Evolutionary conservation across 2,113 vertebrate genomes (phyloP).

Genomic region (Sylvilagus bachmani): DNA sequence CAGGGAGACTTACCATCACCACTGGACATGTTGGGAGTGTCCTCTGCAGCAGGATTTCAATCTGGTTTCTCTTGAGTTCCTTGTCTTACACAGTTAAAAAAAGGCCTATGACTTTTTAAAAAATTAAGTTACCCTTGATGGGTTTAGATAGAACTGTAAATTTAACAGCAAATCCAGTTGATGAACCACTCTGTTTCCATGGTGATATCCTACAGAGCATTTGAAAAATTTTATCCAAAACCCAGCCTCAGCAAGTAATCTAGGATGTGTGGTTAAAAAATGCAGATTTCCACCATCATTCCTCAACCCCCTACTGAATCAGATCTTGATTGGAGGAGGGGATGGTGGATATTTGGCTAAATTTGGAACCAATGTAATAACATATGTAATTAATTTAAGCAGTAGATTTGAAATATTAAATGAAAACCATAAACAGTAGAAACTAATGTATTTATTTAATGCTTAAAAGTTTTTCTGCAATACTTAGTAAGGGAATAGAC

Average conservation of each 20-base stretch:
- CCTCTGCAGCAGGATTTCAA: not conserved
- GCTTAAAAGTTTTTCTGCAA: not conserved
- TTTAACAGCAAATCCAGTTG: not conserved
- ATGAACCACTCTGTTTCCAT: not conserved
- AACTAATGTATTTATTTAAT: slow-evolving; percentile 37
- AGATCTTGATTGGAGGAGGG: not conserved
- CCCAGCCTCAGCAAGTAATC: not conserved
- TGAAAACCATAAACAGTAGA: not conserved
- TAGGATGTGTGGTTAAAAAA: not conserved
- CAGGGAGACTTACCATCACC: not conserved
- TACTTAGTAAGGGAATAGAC: not conserved
- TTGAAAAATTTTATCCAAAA: slow-evolving; percentile 37
- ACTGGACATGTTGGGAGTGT: not conserved
- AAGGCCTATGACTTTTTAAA: not conserved
- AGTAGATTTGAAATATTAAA: not conserved
- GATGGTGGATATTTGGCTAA: not conserved
- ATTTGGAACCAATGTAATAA: not conserved
- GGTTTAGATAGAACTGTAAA: not conserved
- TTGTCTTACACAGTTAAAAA: not conserved
- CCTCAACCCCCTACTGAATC: not conserved
- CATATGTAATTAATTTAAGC: not conserved
- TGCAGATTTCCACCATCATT: not conserved
- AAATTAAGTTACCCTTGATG: not conserved
- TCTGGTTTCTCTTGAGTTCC: not conserved
- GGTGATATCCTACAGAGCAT: not conserved